Percentiles rank a stretch among this genome's conserved stretches.
Conservation (phyloP, 1,140 invertebrate species). For the Xylocopa sonorina region DNA sequence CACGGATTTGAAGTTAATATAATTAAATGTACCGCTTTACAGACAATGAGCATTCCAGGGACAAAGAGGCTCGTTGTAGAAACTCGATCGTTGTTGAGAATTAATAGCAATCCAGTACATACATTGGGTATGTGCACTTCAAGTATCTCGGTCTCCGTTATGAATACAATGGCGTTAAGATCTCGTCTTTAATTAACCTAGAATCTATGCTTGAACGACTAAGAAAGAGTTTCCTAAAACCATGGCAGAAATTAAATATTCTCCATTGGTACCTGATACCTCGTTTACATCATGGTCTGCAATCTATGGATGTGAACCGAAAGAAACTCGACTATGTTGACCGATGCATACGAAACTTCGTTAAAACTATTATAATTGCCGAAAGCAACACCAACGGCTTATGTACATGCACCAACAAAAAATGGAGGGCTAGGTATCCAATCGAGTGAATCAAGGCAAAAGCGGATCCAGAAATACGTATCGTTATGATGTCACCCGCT, state of each 20-base stretch:
- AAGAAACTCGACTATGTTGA: neutral
- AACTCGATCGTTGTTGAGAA: neutral
- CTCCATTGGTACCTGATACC: neutral
- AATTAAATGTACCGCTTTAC: neutral
- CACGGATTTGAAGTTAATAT: neutral
- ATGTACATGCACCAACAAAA: neutral
- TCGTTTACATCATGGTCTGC: neutral
- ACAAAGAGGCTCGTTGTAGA: neutral
- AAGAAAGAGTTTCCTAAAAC: neutral
- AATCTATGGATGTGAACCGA: neutral
- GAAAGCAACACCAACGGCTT: neutral
- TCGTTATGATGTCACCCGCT: neutral
- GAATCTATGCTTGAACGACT: neutral
- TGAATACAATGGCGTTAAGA: neutral
- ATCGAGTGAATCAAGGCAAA: neutral
- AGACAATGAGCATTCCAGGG: neutral
- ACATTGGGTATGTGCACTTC: neutral
- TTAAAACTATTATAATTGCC: neutral
- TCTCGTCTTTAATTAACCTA: neutral
- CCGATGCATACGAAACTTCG: neutral
- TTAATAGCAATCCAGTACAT: neutral
- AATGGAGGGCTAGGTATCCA: neutral
- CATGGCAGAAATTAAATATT: neutral
- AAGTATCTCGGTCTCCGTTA: neutral
- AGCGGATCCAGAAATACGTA: neutral